phyloP scores from a whole-genome alignment of 1,140 invertebrate species.

The Drosophila ironensis region DNA sequence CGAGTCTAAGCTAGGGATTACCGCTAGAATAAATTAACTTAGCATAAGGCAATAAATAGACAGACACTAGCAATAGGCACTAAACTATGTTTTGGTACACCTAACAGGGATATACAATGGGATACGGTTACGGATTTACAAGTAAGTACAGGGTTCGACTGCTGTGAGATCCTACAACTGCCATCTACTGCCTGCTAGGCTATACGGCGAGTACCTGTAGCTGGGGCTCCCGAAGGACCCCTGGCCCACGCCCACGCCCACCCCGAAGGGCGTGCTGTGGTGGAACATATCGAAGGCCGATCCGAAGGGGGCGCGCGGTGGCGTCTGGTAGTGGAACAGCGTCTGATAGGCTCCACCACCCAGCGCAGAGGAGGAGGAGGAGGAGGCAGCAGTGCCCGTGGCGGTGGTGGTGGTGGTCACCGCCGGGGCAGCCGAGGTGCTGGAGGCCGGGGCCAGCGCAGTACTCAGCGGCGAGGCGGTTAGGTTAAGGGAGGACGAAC shows the following conservation, averaged over 20 bases:
- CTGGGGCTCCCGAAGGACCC: slow-evolving; percentile 74
- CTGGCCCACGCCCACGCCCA: slow-evolving; percentile 62
- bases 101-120: slow-evolving; percentile 17
- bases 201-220: slow-evolving; percentile 81
- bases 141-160: slow-evolving; percentile 22
- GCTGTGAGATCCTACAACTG: slow-evolving; percentile 65
- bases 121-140: slow-evolving; percentile 39
- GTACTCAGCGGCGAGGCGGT: slow-evolving; percentile 68
- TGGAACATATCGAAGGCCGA: slow-evolving; percentile 82
- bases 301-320: slow-evolving; percentile 73
- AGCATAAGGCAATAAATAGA: slow-evolving; percentile 73
- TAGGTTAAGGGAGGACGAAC: slow-evolving; percentile 67
- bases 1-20: slow-evolving; percentile 47
- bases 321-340: slow-evolving; percentile 80
- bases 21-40: slow-evolving; percentile 66
- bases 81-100: slow-evolving; percentile 59
- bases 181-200: slow-evolving; percentile 80
- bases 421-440: neutral
- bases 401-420: slow-evolving; percentile 4
- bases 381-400: slow-evolving; percentile 2
- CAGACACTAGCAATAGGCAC: slow-evolving; percentile 51
- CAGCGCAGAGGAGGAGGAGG: slow-evolving; percentile 34
- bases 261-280: slow-evolving; percentile 79
- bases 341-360: slow-evolving; percentile 74
- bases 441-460: slow-evolving; percentile 27